A percentile compares a stretch with the other conserved stretches of the same genome.
Evolutionary conservation across 1,140 invertebrate genomes (phyloP).

Genomic region (Aphelenchoides besseyi): DNA sequence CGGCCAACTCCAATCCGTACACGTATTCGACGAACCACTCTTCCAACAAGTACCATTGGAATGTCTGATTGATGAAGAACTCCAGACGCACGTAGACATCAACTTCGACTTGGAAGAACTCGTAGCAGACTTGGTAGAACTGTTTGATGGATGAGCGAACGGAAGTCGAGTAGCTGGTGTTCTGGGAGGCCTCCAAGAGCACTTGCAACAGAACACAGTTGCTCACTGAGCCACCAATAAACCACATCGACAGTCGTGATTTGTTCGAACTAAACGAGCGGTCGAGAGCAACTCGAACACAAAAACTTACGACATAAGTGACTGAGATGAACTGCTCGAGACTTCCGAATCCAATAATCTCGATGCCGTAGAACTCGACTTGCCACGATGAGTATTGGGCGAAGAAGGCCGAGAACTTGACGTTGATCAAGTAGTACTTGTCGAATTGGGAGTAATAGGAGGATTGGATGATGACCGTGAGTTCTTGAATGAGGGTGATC

Average conservation of each 20-base stretch:
- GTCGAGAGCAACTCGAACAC: background rate
- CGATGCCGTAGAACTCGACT: background rate
- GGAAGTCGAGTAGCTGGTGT: constrained; percentile 7
- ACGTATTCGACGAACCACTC: background rate
- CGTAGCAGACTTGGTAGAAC: constrained; percentile 2
- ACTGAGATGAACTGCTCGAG: background rate
- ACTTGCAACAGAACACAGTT: constrained; percentile 15
- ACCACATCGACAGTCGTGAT: background rate
- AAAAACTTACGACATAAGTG: too few relatives aligned
- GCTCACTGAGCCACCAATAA: background rate
- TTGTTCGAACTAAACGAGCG: too few relatives aligned
- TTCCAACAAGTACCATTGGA: background rate
- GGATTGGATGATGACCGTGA: background rate
- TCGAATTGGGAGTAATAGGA: constrained; percentile 5
- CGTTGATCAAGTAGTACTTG: constrained; percentile 10
- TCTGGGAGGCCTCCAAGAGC: constrained; percentile 3
- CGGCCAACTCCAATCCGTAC: background rate
- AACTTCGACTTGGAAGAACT: background rate
- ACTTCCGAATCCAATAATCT: background rate
- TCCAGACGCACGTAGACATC: constrained; percentile 1
- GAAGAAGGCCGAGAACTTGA: background rate
- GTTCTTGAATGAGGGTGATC: background rate
- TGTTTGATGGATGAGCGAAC: constrained; percentile 14
- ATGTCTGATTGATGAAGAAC: background rate
- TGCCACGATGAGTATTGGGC: background rate